Evolutionary conservation across 2,888 invertebrate genomes (phyloP).

Genomic region (Hirudinaria manillensis): DNA sequence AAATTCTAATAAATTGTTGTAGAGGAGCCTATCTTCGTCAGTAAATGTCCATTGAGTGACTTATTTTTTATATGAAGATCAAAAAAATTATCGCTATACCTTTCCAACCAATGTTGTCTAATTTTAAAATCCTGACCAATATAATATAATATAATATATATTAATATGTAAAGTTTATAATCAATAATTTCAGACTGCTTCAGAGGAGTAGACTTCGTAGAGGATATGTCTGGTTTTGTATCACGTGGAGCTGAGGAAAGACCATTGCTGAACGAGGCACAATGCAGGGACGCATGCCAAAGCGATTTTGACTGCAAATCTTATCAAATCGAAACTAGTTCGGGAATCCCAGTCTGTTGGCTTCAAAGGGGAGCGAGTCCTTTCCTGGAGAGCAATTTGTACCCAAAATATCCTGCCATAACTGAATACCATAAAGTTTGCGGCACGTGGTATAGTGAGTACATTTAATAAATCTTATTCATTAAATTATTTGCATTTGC

Average conservation of each 20-base stretch:
- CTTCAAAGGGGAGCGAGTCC: conserved; percentile 23
- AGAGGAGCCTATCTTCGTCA: too few species aligned
- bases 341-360: conserved; percentile 10
- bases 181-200: conserved; percentile 17
- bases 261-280: not conserved
- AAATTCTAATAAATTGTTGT: not conserved
- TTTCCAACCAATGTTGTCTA: too few species aligned
- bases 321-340: conserved; percentile 28
- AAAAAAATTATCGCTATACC: too few species aligned
- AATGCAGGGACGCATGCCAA: conserved; percentile 12
- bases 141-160: too few species aligned
- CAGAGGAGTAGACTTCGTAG: not conserved
- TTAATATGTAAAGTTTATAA: not conserved
- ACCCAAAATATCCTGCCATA: not conserved
- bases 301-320: conserved; percentile 14
- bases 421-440: conserved; percentile 22
- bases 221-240: not conserved
- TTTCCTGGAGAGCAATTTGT: conserved; percentile 10
- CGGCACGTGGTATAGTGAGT: conserved; percentile 13
- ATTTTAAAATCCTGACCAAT: too few species aligned
- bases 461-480: not conserved
- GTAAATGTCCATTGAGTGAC: too few species aligned
- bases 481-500: not conserved
- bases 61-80: too few species aligned
- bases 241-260: not conserved